Evolutionary conservation across 2,113 vertebrate species (phyloP).

Genomic region (Apaloderma vittatum): DNA sequence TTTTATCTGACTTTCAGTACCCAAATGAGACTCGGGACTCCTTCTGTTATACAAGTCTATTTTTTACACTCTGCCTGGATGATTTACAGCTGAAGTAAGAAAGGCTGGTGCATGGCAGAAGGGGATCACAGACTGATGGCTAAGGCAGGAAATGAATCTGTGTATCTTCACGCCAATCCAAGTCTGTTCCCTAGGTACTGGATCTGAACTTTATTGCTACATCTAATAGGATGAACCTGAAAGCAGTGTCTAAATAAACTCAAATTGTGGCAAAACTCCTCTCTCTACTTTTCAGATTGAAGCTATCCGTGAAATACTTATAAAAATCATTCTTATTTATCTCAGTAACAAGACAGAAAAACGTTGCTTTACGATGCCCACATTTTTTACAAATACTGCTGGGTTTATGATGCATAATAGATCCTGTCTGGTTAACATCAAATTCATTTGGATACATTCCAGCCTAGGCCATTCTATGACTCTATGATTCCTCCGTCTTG

Average conservation of each 20-base stretch:
- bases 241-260: neutral
- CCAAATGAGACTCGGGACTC: neutral
- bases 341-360: neutral
- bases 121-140: neutral
- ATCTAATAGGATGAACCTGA: neutral
- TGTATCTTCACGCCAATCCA: neutral
- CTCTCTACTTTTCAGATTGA: neutral
- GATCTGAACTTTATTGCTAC: neutral
- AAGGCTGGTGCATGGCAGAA: neutral
- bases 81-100: neutral
- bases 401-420: neutral
- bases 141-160: neutral
- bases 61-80: neutral
- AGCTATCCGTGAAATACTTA: neutral
- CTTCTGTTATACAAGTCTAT: neutral
- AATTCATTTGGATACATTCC: neutral
- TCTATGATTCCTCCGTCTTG: neutral
- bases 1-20: neutral
- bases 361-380: neutral
- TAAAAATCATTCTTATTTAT: neutral
- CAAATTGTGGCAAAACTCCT: neutral
- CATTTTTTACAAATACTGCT: neutral
- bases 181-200: neutral
- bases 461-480: too few relatives aligned
- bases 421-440: neutral